Evolutionary conservation across 2,113 vertebrate species (phyloP), one percentile per base, ranked within the genome.

Genomic region (Galbula dea): DNA sequence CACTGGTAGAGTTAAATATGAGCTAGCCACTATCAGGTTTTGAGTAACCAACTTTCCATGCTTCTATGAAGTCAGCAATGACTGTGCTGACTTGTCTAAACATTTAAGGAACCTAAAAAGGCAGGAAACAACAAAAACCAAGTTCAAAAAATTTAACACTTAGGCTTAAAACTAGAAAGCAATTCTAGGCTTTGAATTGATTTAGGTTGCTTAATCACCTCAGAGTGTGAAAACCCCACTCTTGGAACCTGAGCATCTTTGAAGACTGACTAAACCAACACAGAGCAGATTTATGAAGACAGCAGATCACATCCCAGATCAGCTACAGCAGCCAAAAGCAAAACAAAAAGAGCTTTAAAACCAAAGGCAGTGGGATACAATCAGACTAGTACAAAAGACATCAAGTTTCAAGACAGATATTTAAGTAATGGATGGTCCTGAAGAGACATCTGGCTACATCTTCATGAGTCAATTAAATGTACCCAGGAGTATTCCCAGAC

Each of bases 401-500:
- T 32, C 4, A 9, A n/a, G 29, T n/a, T 78, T 86, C 69, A 72
- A 54, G 74, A 92, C 20, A 82, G 62, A 86, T 75, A 81, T 43
- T 20, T 57, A 49, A 86, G 76, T 86, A 92, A 94, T 65, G 57
- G 55, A 75, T 54, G 43, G 32, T 79, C 36, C 62, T 84, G 62
- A 75, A 90, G 84, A 94, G 69, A 86, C 83, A 87, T 65, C 84
- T 89, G 87, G 58, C 71, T 94, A 65, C 87, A 61, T 84, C 81
- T 84, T 90, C 66, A 91, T 74, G 58, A 52, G 66, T 36, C 92
- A 94, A 96, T 90, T 86, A 86, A 89, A 89, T 48, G 66, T 85
- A 45, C 84, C 66, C 81, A 75, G 52, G 61, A 95, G 45, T 82
- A 72, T 82, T 92, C 54, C 66, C 66, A 82, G 87, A 68, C 81